Conservation (phyloP, 1,140 invertebrate genomes). For the Neotoxoptera formosana region DNA sequence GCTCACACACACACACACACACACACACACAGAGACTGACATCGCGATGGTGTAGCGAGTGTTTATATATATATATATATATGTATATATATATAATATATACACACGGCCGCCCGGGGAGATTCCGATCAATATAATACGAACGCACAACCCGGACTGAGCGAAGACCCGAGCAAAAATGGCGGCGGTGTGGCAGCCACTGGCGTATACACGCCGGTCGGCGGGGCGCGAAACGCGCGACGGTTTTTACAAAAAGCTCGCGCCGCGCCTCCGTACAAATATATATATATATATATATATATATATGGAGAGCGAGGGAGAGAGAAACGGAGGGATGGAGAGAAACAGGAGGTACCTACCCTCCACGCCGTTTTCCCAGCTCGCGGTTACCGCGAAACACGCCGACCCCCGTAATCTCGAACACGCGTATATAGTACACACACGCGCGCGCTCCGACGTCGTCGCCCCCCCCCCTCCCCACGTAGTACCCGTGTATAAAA, state of each 20-base stretch:
- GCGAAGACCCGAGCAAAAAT: constrained; percentile 51
- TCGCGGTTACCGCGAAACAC: not conserved
- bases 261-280: not conserved
- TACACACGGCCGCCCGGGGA: not conserved
- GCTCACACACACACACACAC: not conserved
- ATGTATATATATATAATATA: not conserved
- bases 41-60: not conserved
- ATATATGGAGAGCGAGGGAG: no score
- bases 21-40: not conserved
- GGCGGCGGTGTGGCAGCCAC: not conserved
- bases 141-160: constrained; percentile 20
- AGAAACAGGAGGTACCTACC: not conserved
- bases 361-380: not conserved
- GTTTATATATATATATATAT: not conserved
- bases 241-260: constrained; percentile 40
- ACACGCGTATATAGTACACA: not conserved
- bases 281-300: not conserved
- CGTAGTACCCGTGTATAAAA: not conserved
- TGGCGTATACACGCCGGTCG: not conserved
- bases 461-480: not conserved
- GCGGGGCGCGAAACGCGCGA: not conserved
- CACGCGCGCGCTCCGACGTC: not conserved
- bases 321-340: no score
- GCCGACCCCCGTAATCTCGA: not conserved
- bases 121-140: constrained; percentile 53